A percentile compares a stretch with the other conserved stretches of the same genome.
Evolutionary conservation across 2,113 vertebrate species (phyloP).

Genomic region (Mirza zaza): DNA sequence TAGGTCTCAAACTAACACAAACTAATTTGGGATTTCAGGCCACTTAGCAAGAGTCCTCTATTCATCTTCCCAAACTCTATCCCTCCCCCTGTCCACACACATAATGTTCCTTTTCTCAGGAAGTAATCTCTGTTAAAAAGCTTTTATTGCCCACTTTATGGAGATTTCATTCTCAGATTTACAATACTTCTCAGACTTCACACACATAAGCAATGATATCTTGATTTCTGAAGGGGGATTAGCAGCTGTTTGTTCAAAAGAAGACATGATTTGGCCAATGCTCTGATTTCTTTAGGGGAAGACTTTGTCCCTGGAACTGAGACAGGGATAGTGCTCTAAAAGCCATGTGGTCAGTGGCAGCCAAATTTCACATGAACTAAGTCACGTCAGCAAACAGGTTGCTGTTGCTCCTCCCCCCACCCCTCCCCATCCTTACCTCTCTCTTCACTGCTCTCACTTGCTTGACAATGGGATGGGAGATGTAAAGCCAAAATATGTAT

Average conservation of each 20-base stretch:
- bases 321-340: not conserved
- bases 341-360: not conserved
- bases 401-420: not conserved
- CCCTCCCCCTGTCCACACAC: not conserved
- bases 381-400: not conserved
- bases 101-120: conserved; percentile 60
- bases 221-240: conserved; percentile 46
- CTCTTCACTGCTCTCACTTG: not conserved
- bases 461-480: not conserved
- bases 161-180: conserved; percentile 55
- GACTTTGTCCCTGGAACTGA: conserved; percentile 15
- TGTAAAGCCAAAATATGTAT: conserved; percentile 25
- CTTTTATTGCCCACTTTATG: conserved; percentile 68
- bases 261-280: not conserved
- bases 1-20: conserved; percentile 42
- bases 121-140: conserved; percentile 65
- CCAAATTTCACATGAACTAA: not conserved
- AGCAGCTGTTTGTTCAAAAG: conserved; percentile 45
- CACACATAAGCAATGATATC: conserved; percentile 38
- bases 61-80: conserved; percentile 1
- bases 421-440: not conserved
- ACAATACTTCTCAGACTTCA: conserved; percentile 54
- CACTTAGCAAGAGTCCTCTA: not conserved
- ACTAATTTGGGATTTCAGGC: conserved; percentile 50
- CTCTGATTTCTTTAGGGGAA: not conserved